Conservation (phyloP, 2,888 invertebrate species). For the Carterocephalus palaemon region DNA sequence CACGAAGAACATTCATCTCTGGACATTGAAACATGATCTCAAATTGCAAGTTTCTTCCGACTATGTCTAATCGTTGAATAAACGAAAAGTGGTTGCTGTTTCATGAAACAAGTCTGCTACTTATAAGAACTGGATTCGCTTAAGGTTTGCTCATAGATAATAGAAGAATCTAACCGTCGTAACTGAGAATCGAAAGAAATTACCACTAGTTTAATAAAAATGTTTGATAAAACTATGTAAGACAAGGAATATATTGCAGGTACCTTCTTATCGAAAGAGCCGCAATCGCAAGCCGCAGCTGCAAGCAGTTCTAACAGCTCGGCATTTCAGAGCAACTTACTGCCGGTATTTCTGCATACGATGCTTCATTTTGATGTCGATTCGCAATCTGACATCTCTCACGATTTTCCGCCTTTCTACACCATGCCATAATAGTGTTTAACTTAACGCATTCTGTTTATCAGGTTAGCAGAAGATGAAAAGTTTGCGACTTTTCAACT, state of each 20-base stretch:
- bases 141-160: too few species aligned
- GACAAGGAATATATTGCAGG: not conserved
- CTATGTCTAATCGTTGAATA: slow-evolving; percentile 1
- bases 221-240: not conserved
- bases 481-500: slow-evolving; percentile 2
- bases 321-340: slow-evolving; percentile 8
- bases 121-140: too few species aligned
- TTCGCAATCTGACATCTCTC: slow-evolving; percentile 55
- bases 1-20: slow-evolving; percentile 5
- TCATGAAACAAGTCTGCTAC: too few species aligned
- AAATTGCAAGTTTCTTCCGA: slow-evolving; percentile 10
- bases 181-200: too few species aligned
- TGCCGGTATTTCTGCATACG: slow-evolving; percentile 32
- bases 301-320: slow-evolving; percentile 5
- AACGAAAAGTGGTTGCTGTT: not conserved
- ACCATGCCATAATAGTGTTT: slow-evolving; percentile 47
- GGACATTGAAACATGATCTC: slow-evolving; percentile 14
- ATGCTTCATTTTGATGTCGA: slow-evolving; percentile 52
- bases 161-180: too few species aligned
- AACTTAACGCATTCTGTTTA: slow-evolving; percentile 18
- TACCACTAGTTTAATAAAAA: too few species aligned
- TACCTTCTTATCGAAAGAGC: not conserved
- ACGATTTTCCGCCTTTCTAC: slow-evolving; percentile 67
- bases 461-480: slow-evolving; percentile 10
- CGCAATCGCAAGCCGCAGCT: slow-evolving; percentile 11